phyloP scores from a whole-genome alignment of 2,113 vertebrate species.

The Neolamprologus caudopunctatus region DNA sequence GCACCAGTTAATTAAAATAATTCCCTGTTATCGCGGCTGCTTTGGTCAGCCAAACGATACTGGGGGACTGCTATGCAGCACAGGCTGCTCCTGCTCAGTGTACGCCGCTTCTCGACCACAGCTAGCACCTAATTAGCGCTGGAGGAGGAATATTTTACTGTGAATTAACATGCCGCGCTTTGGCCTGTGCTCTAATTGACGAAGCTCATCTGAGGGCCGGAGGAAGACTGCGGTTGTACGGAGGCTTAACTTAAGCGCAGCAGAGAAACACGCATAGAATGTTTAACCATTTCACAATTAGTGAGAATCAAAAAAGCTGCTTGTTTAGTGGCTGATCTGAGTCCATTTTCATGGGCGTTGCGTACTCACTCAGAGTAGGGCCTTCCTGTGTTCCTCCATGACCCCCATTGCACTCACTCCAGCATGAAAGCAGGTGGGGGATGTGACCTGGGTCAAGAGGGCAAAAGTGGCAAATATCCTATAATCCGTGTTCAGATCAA shows the following conservation, averaged over 20 bases:
- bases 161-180: slow-evolving; percentile 69
- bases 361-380: not conserved
- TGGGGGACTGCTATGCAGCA: slow-evolving; percentile 60
- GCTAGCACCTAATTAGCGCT: slow-evolving; percentile 69
- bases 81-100: slow-evolving; percentile 48
- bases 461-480: slow-evolving; percentile 36
- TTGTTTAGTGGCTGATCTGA: slow-evolving; percentile 43
- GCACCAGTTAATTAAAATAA: slow-evolving; percentile 78
- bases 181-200: slow-evolving; percentile 67
- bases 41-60: slow-evolving; percentile 77
- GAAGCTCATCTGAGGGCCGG: slow-evolving; percentile 51
- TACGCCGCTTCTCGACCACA: slow-evolving; percentile 38
- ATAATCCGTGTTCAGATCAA: slow-evolving; percentile 46
- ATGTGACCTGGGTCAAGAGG: slow-evolving; percentile 33
- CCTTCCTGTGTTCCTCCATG: slow-evolving; percentile 44
- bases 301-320: slow-evolving; percentile 53
- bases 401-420: not conserved
- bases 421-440: slow-evolving; percentile 12
- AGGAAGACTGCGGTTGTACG: slow-evolving; percentile 37
- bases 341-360: slow-evolving; percentile 31
- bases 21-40: slow-evolving; percentile 71
- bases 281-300: slow-evolving; percentile 66
- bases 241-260: slow-evolving; percentile 12
- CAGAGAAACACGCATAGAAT: slow-evolving; percentile 58
- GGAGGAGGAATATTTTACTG: slow-evolving; percentile 74